A percentile compares a stretch with the other conserved stretches of the same genome.
These are phyloP conservation scores for Grammomys surdaster DNA, from an alignment of 2,113 vertebrate species.

Conservation along the genomic window DNA sequence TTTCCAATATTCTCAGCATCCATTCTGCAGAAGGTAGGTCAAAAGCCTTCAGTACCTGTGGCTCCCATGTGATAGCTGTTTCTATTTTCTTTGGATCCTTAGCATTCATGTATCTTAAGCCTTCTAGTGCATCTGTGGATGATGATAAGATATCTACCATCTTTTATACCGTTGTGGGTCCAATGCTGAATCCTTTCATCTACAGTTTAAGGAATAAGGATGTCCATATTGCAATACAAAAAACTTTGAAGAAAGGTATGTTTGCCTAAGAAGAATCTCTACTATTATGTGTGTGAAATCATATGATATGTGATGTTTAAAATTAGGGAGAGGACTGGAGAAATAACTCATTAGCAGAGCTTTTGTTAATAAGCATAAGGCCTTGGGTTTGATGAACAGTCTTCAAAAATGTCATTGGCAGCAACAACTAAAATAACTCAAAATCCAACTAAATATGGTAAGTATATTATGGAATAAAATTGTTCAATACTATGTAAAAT, in stretches of 20 bases:
- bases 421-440: neutral
- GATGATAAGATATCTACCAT: conserved; percentile 40
- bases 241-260: neutral
- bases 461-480: neutral
- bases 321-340: neutral
- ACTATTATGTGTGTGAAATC: neutral
- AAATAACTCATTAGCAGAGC: neutral
- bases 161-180: conserved; percentile 49
- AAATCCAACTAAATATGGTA: neutral
- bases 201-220: conserved; percentile 62
- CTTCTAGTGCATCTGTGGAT: neutral
- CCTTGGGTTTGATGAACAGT: neutral
- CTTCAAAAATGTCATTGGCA: neutral
- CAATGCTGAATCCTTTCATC: conserved; percentile 55
- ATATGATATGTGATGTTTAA: neutral
- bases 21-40: no score
- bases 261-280: neutral
- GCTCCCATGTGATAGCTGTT: no score
- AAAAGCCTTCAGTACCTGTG: no score
- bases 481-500: neutral
- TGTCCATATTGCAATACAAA: conserved; percentile 18
- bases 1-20: no score
- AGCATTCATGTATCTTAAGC: conserved; percentile 45
- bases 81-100: conserved; percentile 45
- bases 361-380: neutral